A percentile compares a stretch with the other conserved stretches of the same genome.
These are phyloP conservation scores for Enteromius trimaculatus DNA, from an alignment of 2,797 vertebrate genomes.

Conservation along the genomic window DNA sequence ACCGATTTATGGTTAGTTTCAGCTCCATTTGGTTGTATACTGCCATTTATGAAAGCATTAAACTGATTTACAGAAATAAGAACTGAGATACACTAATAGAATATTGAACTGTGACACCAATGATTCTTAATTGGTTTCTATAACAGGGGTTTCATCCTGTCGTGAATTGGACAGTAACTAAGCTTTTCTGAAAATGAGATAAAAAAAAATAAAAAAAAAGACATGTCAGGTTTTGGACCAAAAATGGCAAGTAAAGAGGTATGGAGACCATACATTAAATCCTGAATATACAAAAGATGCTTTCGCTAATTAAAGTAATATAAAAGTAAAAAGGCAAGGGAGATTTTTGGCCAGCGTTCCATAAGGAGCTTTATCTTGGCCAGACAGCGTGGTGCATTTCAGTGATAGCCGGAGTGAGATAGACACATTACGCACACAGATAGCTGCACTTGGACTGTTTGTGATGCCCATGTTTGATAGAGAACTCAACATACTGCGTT, in stretches of 20 bases:
- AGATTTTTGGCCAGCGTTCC: slow-evolving; percentile 28
- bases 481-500: slow-evolving; percentile 33
- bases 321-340: slow-evolving; percentile 6
- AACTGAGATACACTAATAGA: neutral
- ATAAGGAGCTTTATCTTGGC: slow-evolving; percentile 46
- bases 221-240: neutral
- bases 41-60: neutral
- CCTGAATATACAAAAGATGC: slow-evolving; percentile 13
- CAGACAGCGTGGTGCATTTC: slow-evolving; percentile 28
- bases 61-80: neutral
- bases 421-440: slow-evolving; percentile 41
- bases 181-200: neutral
- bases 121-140: neutral
- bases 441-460: slow-evolving; percentile 42
- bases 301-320: slow-evolving; percentile 43
- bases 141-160: slow-evolving; percentile 5
- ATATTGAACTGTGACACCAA: slow-evolving; percentile 26
- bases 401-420: slow-evolving; percentile 41
- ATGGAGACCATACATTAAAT: neutral
- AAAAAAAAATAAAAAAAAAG: neutral
- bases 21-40: neutral
- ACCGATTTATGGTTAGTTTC: neutral
- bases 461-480: slow-evolving; percentile 41
- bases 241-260: slow-evolving; percentile 6
- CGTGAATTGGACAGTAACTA: neutral